These are phyloP conservation scores for Shargacucullia verbasci DNA, from an alignment of 2,888 invertebrate genomes.

Conservation along the genomic window DNA sequence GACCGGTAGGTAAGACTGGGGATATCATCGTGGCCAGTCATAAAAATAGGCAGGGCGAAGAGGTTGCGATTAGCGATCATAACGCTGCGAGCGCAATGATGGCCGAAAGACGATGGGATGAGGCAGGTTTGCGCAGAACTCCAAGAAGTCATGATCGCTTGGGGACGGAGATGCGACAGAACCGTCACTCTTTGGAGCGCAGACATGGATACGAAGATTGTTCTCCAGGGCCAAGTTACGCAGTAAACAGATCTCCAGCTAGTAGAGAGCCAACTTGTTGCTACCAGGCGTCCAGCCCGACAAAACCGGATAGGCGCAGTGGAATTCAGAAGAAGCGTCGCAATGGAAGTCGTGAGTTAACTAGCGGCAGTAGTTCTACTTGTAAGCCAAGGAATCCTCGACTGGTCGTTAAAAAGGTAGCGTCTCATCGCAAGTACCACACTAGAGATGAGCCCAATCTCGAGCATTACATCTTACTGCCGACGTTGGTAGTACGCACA, in stretches of 20 bases:
- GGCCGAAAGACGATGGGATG: conserved; percentile 64
- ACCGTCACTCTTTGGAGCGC: conserved; percentile 51
- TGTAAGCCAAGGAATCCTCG: conserved; percentile 71
- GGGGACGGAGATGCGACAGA: conserved; percentile 60
- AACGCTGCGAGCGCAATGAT: conserved; percentile 68
- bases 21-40: conserved; percentile 86
- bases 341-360: conserved; percentile 54
- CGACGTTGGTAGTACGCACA: conserved; percentile 81
- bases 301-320: conserved; percentile 55
- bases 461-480: conserved; percentile 81
- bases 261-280: conserved; percentile 76
- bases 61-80: conserved; percentile 68
- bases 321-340: conserved; percentile 35
- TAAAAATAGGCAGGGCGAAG: conserved; percentile 74
- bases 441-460: conserved; percentile 75
- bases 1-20: conserved; percentile 82
- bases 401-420: conserved; percentile 76
- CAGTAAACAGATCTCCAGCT: conserved; percentile 58
- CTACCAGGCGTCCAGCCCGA: conserved; percentile 70
- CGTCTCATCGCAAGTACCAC: conserved; percentile 67
- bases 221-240: conserved; percentile 78
- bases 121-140: conserved; percentile 59
- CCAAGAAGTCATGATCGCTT: conserved; percentile 74
- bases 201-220: conserved; percentile 66
- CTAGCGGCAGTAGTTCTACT: conserved; percentile 71